Percentiles rank a stretch among this genome's conserved stretches.
Conservation (phyloP, 2,888 invertebrate species). For the Tanaodytes sp. region DNA sequence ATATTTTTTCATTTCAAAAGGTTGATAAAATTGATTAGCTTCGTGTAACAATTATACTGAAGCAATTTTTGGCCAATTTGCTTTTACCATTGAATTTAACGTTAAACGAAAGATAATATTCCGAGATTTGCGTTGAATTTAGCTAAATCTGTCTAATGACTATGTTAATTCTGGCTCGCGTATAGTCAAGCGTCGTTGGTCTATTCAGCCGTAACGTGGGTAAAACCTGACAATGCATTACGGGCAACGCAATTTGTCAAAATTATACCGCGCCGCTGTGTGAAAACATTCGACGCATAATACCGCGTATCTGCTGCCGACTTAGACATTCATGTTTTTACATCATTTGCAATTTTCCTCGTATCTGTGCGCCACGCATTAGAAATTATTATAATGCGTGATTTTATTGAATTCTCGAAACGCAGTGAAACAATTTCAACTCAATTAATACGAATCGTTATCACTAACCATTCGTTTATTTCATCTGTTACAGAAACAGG, state of each 20-base stretch:
- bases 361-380: constrained; percentile 5
- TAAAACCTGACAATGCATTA: constrained; percentile 31
- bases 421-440: too few relatives aligned
- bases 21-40: too few relatives aligned
- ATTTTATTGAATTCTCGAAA: too few relatives aligned
- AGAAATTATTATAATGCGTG: constrained; percentile 41
- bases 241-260: constrained; percentile 33
- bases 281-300: constrained; percentile 38
- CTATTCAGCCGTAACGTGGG: constrained; percentile 13
- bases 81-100: background rate
- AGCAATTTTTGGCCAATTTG: too few relatives aligned
- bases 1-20: too few relatives aligned
- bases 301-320: constrained; percentile 11
- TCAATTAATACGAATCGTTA: too few relatives aligned
- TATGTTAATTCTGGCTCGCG: constrained; percentile 19
- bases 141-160: constrained; percentile 31
- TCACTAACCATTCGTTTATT: too few relatives aligned
- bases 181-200: background rate
- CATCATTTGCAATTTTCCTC: constrained; percentile 28
- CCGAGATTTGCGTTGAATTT: constrained; percentile 1
- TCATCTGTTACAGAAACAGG: too few relatives aligned
- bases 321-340: constrained; percentile 43
- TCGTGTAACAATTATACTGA: too few relatives aligned
- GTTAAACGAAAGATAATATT: constrained; percentile 17
- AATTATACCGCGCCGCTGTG: constrained; percentile 31